Evolutionary conservation across 2,113 vertebrate genomes (phyloP), one percentile per base, ranked within the genome.

Genomic region (Calonectris borealis): DNA sequence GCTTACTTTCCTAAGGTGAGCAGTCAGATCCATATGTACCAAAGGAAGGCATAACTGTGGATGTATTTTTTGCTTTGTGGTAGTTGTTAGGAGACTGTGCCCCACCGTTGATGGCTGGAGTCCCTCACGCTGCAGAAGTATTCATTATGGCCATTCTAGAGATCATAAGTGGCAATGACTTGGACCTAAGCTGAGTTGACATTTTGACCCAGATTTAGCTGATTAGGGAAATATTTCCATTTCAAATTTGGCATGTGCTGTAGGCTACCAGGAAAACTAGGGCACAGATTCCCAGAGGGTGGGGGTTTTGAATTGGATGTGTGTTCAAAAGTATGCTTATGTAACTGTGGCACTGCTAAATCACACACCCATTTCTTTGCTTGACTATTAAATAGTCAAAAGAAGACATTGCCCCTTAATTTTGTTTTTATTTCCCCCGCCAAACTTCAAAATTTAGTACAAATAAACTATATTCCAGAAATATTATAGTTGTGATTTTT

Each of bases 161-260:
- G 72, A 71, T 93, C 76, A 58, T 9, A 40, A 94, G 65, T 83
- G 64, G 69, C 72, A 42, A 48, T 46, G 82, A 65, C 91, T 94
- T 68, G 76, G 71, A 62, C 79, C 71, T 95, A 90, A 96, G 38
- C 46, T 15, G 8, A 70, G 60, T 1, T 94, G 95, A 92, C 93
- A 84, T 95, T 95, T 92, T 97, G 86, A 97, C 93, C 78, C 71
- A 94, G 82, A 88, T 97, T 91, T 83, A 90, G 68, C 89, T 97
- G 94, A 96, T 95, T 87, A 91, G 75, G 76, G 75, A 88, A 95
- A 87, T 93, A 95, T 91, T 96, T 93, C 78, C 76, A 65, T 94
- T 94, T 96, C 92, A 96, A 92, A 94, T 96, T 90, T 93, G 88
- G 34, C 68, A 52, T 84, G 64, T 87, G 80, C 78, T 94, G 46